These are phyloP conservation scores for Phymorhynchus buccinoides DNA, from an alignment of 1,140 invertebrate genomes.

Conservation along the genomic window DNA sequence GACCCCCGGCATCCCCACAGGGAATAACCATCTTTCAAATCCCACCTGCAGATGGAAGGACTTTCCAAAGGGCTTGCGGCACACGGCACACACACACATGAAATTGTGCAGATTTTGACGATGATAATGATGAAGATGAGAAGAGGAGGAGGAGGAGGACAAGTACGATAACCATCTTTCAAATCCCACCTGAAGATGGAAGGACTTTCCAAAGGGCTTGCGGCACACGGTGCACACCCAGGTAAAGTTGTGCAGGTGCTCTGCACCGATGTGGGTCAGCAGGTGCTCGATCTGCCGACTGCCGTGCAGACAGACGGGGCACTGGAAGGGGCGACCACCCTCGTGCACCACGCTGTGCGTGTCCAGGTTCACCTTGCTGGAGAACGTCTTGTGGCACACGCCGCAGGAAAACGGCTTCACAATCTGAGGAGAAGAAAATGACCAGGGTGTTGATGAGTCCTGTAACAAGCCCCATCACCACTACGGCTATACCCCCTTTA, in stretches of 20 bases:
- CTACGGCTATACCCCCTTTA: too few relatives aligned
- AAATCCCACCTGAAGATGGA: constrained; percentile 24
- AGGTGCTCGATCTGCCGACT: constrained; percentile 33
- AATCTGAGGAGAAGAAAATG: background rate
- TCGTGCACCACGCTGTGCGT: constrained; percentile 20
- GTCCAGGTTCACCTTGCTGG: background rate
- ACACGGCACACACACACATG: constrained; percentile 23
- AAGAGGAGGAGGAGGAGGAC: background rate
- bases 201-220: constrained; percentile 26
- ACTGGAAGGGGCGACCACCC: constrained; percentile 31
- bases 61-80: constrained; percentile 26
- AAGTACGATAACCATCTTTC: too few relatives aligned
- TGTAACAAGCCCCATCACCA: too few relatives aligned
- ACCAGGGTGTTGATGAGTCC: background rate
- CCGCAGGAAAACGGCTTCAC: constrained; percentile 24
- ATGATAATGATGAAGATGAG: too few relatives aligned
- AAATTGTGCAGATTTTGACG: constrained; percentile 27
- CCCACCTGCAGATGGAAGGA: constrained; percentile 27
- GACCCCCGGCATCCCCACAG: too few relatives aligned
- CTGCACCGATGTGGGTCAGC: constrained; percentile 13
- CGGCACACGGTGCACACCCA: constrained; percentile 24
- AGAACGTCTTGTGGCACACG: constrained; percentile 31
- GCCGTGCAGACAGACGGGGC: constrained; percentile 33
- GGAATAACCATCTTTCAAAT: background rate
- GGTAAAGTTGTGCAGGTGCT: constrained; percentile 31